Conservation (phyloP, 1,140 invertebrate species). For the Hypothenemus hampei region DNA sequence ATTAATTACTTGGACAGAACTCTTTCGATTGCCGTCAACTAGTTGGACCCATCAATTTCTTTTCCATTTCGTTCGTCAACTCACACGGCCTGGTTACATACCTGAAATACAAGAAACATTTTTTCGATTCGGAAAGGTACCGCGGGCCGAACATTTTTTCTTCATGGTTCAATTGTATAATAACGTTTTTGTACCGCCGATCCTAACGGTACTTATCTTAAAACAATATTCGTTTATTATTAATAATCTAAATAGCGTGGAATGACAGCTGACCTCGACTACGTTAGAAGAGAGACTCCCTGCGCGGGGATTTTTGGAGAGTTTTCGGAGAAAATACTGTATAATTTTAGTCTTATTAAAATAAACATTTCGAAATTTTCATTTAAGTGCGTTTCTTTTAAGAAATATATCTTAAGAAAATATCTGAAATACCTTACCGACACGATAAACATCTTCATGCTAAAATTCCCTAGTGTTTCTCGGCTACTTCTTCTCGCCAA, state of each 20-base stretch:
- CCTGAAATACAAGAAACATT: constrained; percentile 25
- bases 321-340: constrained; percentile 11
- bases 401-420: no score
- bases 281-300: constrained; percentile 24
- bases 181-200: constrained; percentile 22
- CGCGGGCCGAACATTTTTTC: constrained; percentile 25
- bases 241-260: constrained; percentile 27
- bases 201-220: constrained; percentile 22
- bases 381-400: background rate
- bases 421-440: background rate
- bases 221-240: constrained; percentile 30
- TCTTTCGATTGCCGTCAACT: constrained; percentile 17
- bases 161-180: constrained; percentile 25
- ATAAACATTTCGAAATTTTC: background rate
- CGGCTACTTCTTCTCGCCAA: background rate
- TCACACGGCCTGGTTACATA: constrained; percentile 20
- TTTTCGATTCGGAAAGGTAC: constrained; percentile 16
- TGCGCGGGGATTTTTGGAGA: constrained; percentile 21
- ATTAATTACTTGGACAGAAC: no score
- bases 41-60: constrained; percentile 20
- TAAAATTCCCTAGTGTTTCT: constrained; percentile 6
- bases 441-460: background rate
- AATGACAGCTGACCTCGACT: constrained; percentile 28
- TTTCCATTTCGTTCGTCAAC: no score
- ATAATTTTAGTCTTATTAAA: background rate